Conservation (phyloP, 2,113 vertebrate species). For the Rhegmatorhina hoffmannsi region DNA sequence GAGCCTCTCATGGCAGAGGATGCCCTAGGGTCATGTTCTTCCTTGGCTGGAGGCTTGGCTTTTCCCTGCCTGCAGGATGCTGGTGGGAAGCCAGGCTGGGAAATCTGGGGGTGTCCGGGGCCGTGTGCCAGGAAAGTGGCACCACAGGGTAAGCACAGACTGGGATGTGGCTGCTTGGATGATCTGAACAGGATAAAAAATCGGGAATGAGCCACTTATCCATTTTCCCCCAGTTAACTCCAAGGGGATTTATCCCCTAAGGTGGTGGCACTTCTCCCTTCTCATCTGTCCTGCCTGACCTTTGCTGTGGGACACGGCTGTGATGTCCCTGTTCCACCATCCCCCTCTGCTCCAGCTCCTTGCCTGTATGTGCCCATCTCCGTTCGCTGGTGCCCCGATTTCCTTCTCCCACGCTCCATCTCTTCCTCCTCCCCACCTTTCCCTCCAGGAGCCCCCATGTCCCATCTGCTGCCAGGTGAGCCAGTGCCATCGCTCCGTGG, state of each 20-base stretch:
- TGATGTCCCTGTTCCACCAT: fast-evolving
- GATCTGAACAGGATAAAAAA: background rate
- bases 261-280: background rate
- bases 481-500: fast-evolving
- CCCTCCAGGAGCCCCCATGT: background rate
- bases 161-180: background rate
- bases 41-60: background rate
- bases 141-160: fast-evolving
- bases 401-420: background rate
- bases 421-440: background rate
- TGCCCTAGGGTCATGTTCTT: background rate
- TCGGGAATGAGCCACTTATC: background rate
- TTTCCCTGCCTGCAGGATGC: background rate
- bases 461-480: background rate
- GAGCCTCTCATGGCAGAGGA: background rate
- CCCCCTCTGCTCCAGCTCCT: background rate
- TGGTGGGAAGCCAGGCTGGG: background rate
- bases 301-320: background rate
- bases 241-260: fast-evolving
- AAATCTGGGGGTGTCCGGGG: background rate
- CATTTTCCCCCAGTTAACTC: fast-evolving
- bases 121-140: background rate
- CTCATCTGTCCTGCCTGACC: background rate
- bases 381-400: fast-evolving
- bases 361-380: fast-evolving